Percentiles rank a stretch among this genome's conserved stretches.
These are phyloP conservation scores for Propithecus coquereli DNA, from an alignment of 2,113 vertebrate genomes.

Conservation along the genomic window DNA sequence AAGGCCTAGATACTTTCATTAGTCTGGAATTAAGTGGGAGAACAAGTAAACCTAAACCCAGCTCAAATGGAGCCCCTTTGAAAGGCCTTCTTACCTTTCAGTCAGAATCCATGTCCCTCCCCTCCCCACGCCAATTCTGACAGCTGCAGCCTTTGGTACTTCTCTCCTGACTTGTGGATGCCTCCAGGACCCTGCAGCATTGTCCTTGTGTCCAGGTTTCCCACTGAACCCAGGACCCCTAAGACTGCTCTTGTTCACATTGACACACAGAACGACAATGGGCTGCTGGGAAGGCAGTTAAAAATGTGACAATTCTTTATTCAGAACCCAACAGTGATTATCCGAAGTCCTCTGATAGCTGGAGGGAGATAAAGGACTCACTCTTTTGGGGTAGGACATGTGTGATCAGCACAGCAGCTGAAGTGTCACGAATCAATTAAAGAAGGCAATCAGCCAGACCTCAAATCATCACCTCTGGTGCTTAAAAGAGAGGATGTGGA, in stretches of 20 bases:
- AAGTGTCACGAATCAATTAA: slow-evolving; percentile 34
- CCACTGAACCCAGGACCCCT: background rate
- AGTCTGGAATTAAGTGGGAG: background rate
- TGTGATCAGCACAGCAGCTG: slow-evolving; percentile 37
- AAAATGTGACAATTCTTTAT: slow-evolving; percentile 48
- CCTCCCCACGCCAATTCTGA: no score
- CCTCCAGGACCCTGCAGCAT: background rate
- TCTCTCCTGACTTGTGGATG: background rate
- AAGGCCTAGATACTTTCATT: background rate
- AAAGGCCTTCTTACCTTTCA: no score
- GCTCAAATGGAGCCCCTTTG: no score
- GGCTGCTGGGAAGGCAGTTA: slow-evolving; percentile 52
- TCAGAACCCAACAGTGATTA: slow-evolving; percentile 56
- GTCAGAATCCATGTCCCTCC: background rate
- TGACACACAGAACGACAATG: slow-evolving; percentile 12
- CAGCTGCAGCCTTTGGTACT: background rate
- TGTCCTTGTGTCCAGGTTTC: background rate
- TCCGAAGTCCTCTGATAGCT: background rate
- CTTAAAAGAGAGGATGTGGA: background rate
- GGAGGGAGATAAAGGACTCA: background rate
- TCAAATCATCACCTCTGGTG: background rate
- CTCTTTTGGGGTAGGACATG: background rate
- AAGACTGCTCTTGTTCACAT: slow-evolving; percentile 38
- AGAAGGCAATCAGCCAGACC: slow-evolving; percentile 39
- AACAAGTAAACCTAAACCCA: background rate